Conservation (phyloP, 2,113 vertebrate species). For the Rana temporaria region DNA sequence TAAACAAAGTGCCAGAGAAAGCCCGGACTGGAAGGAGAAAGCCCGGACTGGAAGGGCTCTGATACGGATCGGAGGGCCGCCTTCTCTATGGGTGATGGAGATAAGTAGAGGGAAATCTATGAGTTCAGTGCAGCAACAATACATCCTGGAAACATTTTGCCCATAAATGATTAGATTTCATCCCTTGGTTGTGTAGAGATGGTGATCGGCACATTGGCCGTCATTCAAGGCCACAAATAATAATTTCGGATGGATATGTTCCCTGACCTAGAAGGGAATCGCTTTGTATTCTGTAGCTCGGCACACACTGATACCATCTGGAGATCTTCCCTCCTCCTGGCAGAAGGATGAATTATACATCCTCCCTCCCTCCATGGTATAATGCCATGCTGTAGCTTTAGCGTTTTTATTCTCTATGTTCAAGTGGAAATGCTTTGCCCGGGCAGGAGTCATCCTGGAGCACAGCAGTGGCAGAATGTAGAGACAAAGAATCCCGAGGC, state of each 20-base stretch:
- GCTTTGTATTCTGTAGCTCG: slow-evolving; percentile 6
- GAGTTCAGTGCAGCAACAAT: no score
- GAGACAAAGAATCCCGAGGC: background rate
- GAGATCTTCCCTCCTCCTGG: slow-evolving; percentile 4
- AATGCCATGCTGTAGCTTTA: background rate
- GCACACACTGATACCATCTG: slow-evolving; percentile 36
- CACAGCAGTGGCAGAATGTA: background rate
- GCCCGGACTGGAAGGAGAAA: no score
- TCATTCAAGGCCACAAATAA: slow-evolving; percentile 16
- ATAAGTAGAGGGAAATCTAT: no score
- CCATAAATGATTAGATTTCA: background rate
- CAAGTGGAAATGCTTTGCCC: slow-evolving; percentile 5
- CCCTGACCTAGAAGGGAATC: slow-evolving; percentile 7
- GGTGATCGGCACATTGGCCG: background rate
- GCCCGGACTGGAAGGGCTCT: no score
- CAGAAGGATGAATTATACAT: slow-evolving; percentile 16
- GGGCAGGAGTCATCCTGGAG: slow-evolving; percentile 6
- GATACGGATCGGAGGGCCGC: no score
- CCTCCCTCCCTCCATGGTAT: slow-evolving; percentile 16
- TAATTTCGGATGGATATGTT: slow-evolving; percentile 12
- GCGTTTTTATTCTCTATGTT: slow-evolving; percentile 21
- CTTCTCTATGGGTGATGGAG: no score
- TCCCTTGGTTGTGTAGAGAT: slow-evolving; percentile 4
- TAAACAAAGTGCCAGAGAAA: no score
- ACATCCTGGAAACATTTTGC: no score